These are phyloP conservation scores for Poecilia velifera DNA, from an alignment of 2,797 vertebrate species.

Conservation along the genomic window DNA sequence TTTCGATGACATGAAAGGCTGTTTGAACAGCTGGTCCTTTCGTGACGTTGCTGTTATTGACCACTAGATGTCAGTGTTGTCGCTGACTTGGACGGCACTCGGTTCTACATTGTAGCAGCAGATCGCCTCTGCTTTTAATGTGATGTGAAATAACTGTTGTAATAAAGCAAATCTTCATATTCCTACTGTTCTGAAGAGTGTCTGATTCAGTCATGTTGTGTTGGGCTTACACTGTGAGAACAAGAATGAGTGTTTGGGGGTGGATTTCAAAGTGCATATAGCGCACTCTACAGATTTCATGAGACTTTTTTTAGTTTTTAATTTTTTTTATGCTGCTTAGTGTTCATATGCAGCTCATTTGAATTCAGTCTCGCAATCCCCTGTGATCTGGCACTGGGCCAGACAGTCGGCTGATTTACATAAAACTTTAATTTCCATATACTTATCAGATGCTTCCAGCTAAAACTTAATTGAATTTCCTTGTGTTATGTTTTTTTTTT, in stretches of 20 bases:
- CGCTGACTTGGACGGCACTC: slow-evolving; percentile 22
- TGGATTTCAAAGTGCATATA: slow-evolving; percentile 23
- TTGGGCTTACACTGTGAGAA: background rate
- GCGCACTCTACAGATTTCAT: slow-evolving; percentile 24
- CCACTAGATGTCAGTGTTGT: slow-evolving; percentile 75
- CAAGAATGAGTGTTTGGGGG: slow-evolving; percentile 4
- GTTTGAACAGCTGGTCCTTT: background rate
- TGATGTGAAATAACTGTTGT: slow-evolving; percentile 16
- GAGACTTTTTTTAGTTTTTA: slow-evolving; percentile 13
- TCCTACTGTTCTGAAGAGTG: background rate
- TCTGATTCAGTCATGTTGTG: background rate
- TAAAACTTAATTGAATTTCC: slow-evolving; percentile 63
- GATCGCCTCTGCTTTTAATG: slow-evolving; percentile 6
- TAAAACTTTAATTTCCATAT: slow-evolving; percentile 79
- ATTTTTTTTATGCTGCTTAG: slow-evolving; percentile 14
- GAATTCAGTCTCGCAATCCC: slow-evolving; percentile 62
- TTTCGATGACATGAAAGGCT: background rate
- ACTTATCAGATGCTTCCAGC: slow-evolving; percentile 76
- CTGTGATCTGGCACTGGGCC: slow-evolving; percentile 59
- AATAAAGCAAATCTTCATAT: slow-evolving; percentile 51
- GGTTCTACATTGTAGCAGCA: slow-evolving; percentile 19
- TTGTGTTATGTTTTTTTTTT: slow-evolving; percentile 20
- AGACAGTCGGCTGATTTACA: slow-evolving; percentile 74
- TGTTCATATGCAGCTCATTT: slow-evolving; percentile 63
- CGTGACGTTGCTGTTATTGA: slow-evolving; percentile 9